Percentiles rank a stretch among this genome's conserved stretches.
These are phyloP conservation scores for Tillus elongatus DNA, from an alignment of 2,888 invertebrate genomes.

Conservation along the genomic window DNA sequence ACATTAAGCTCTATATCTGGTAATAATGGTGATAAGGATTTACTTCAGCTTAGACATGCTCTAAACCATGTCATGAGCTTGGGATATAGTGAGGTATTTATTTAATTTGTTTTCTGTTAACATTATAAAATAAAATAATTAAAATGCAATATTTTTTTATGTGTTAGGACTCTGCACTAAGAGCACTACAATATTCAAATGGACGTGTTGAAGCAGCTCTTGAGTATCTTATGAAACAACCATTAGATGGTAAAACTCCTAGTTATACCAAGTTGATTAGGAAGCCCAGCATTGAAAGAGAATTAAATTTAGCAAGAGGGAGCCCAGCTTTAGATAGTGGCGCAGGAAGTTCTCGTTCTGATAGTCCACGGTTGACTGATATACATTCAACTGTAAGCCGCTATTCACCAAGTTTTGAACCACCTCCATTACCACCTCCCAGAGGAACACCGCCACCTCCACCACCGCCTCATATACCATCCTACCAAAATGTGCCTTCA, in stretches of 20 bases:
- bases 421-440: conserved; percentile 48
- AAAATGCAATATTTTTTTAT: too few relatives aligned
- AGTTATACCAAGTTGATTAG: conserved; percentile 63
- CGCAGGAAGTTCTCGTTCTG: conserved; percentile 80
- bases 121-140: too few relatives aligned
- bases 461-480: conserved; percentile 48
- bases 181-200: conserved; percentile 60
- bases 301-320: conserved; percentile 64
- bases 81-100: conserved; percentile 65
- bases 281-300: conserved; percentile 82
- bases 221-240: conserved; percentile 58
- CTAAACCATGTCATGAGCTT: conserved; percentile 58
- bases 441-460: conserved; percentile 58
- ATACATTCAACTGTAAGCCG: conserved; percentile 57
- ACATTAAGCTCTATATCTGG: conserved; percentile 48
- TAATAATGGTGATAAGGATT: conserved; percentile 47
- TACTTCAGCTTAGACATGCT: conserved; percentile 55
- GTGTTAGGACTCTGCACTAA: conserved; percentile 61
- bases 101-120: too few relatives aligned
- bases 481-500: conserved; percentile 48
- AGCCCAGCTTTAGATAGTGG: conserved; percentile 84
- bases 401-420: conserved; percentile 59
- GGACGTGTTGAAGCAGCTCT: conserved; percentile 63
- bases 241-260: conserved; percentile 49
- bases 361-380: conserved; percentile 70